phyloP scores from a whole-genome alignment of 2,888 invertebrate genomes.

The Drosophila lacicola region DNA sequence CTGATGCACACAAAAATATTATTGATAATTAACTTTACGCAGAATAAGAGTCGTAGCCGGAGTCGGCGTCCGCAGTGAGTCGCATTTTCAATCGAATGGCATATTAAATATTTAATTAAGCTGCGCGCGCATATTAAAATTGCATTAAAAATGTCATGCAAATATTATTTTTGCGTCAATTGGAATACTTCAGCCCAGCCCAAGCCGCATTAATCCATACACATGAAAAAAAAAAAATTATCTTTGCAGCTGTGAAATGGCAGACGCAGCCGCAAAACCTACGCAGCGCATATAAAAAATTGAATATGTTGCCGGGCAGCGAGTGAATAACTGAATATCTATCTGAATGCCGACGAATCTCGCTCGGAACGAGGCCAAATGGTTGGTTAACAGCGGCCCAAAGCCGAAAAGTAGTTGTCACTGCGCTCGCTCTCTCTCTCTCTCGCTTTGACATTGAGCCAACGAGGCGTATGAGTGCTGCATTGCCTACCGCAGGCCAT shows the following conservation, averaged over 20 bases:
- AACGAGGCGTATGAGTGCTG: constrained; percentile 64
- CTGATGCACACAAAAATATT: constrained; percentile 49
- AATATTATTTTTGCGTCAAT: constrained; percentile 28
- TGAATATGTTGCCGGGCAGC: constrained; percentile 46
- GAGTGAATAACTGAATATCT: constrained; percentile 39
- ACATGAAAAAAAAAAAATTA: constrained; percentile 20
- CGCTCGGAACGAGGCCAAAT: constrained; percentile 44
- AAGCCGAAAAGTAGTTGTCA: constrained; percentile 71
- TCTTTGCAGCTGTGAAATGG: constrained; percentile 19
- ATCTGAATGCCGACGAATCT: constrained; percentile 42
- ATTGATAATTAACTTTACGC: constrained; percentile 61
- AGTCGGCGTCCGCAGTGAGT: constrained; percentile 5
- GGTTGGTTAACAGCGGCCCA: constrained; percentile 46
- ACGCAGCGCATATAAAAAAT: constrained; percentile 59
- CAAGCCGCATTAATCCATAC: constrained; percentile 55
- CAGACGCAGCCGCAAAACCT: constrained; percentile 35
- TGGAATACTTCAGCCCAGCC: constrained; percentile 1
- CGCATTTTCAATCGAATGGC: constrained; percentile 26
- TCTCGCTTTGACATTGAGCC: constrained; percentile 43
- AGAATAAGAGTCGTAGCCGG: constrained; percentile 17
- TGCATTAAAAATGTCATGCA: constrained; percentile 67
- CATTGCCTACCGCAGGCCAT: constrained; percentile 15
- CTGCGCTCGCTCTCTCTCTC: constrained; percentile 4
- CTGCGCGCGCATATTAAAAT: constrained; percentile 78
- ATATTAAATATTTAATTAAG: constrained; percentile 75